Evolutionary conservation across 2,888 invertebrate genomes (phyloP).

Genomic region (Mongoloraphidia duomilia): DNA sequence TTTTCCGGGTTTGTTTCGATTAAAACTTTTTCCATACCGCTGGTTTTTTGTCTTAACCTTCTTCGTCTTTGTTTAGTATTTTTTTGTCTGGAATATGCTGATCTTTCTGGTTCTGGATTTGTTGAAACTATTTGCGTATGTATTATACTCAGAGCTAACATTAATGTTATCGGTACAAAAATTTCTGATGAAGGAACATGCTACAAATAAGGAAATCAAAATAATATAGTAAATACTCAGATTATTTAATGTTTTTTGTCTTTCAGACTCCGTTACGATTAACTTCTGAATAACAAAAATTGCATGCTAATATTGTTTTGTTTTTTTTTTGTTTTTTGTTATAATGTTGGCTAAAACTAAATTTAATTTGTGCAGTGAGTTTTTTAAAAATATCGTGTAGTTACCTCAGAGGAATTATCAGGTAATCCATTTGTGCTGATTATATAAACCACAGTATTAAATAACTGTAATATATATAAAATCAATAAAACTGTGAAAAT

Average conservation of each 20-base stretch:
- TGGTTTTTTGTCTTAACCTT: background rate
- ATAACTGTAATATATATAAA: slow-evolving; percentile 63
- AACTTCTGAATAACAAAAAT: no score
- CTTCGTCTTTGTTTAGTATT: slow-evolving; percentile 8
- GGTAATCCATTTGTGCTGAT: no score
- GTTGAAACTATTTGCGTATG: slow-evolving; percentile 71
- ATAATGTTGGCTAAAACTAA: no score
- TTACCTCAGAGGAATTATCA: no score
- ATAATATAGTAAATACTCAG: slow-evolving; percentile 9
- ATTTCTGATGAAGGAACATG: slow-evolving; percentile 52
- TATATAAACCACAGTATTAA: slow-evolving; percentile 44
- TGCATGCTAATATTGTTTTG: no score
- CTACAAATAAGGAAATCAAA: slow-evolving; percentile 24
- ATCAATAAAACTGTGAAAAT: slow-evolving; percentile 60
- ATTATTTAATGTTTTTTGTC: background rate
- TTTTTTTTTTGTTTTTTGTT: no score
- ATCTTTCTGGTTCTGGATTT: slow-evolving; percentile 30
- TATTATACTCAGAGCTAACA: slow-evolving; percentile 58
- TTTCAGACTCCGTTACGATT: no score
- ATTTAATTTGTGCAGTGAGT: no score
- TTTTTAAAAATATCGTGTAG: no score
- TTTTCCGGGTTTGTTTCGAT: no score
- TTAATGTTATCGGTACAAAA: slow-evolving; percentile 54
- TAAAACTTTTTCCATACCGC: no score
- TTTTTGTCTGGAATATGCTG: slow-evolving; percentile 9